These are phyloP conservation scores for Tethea ocularis DNA, from an alignment of 2,888 invertebrate genomes.

Conservation along the genomic window DNA sequence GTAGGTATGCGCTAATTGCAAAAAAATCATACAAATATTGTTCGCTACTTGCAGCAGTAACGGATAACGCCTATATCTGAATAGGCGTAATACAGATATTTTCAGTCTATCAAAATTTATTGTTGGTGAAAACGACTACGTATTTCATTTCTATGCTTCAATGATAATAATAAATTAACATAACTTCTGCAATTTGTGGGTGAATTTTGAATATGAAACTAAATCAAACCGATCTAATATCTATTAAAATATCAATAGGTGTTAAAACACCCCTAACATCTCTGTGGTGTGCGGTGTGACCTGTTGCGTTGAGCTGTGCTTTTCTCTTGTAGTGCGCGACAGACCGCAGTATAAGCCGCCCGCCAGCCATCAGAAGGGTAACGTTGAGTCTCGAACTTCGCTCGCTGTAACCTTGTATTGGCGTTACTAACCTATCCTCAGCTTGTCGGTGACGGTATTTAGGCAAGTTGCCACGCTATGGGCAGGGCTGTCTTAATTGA, in stretches of 20 bases:
- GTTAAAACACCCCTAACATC: conserved; percentile 35
- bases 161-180: neutral
- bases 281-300: conserved; percentile 65
- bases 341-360: conserved; percentile 74
- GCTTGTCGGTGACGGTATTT: conserved; percentile 73
- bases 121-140: neutral
- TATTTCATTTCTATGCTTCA: neutral
- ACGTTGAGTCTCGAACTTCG: conserved; percentile 63
- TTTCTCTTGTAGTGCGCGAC: conserved; percentile 78
- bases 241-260: conserved; percentile 1
- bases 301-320: conserved; percentile 74
- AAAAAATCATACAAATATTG: no score
- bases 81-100: no score
- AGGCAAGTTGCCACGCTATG: conserved; percentile 64
- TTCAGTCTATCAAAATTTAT: neutral
- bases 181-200: neutral
- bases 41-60: no score
- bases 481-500: conserved; percentile 64
- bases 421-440: conserved; percentile 66
- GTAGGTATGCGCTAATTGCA: no score
- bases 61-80: no score
- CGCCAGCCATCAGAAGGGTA: conserved; percentile 79
- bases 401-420: conserved; percentile 61
- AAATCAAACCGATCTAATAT: neutral
- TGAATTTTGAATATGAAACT: neutral